Base-by-base conservation (phyloP, 2,113 vertebrate species). In the Pelobates fuscus region DNA sequence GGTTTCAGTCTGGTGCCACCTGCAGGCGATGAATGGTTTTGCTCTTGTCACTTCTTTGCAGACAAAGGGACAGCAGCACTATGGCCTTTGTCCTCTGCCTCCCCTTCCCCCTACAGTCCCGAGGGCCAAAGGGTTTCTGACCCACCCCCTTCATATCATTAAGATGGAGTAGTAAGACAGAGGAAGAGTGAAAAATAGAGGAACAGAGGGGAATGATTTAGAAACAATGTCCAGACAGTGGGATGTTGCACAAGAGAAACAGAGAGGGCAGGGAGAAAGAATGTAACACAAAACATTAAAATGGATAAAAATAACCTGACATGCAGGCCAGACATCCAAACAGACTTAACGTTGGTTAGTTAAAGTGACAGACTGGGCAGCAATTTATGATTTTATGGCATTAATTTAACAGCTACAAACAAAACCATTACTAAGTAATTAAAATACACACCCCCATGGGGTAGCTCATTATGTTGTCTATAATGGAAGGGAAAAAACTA, bases 11-110 rank as follows among this genome's bases (percentile, higher is more conserved):
- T 75, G 54, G 32, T 21, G 55, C 72, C 72, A 75, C 57, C 72
- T 75, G 72, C 72, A 67, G 72, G 72, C 55, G 8, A 59, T 59
- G 32, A 14, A n/a, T 4, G n/a, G 63, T 30, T 55, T 6, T 46
- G 41, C 18, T 55, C 20, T 62, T 67, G 37, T 75, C 54, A 30
- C 55, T 67, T 25, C 17, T 20, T 59, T 69, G 29, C 49, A 70
- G 67, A 70, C 75, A 70, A 70, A 70, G 67, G 67, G 67, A 70
- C 67, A 77, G 54, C 55, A 69, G 37, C 59, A 21, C 58, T 30
- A 27, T 77, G 80, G 70, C 72, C 77, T 62, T 67, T 72, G 79
- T 70, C 67, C 58, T 71, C 63, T 75, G 44, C 70, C 78, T 77
- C 58, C 79, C 79, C 62, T 71, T 27, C 75, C 79, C 70, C 18